Base-by-base conservation (phyloP, 2,113 vertebrate genomes). In the Catharus bicknelli region DNA sequence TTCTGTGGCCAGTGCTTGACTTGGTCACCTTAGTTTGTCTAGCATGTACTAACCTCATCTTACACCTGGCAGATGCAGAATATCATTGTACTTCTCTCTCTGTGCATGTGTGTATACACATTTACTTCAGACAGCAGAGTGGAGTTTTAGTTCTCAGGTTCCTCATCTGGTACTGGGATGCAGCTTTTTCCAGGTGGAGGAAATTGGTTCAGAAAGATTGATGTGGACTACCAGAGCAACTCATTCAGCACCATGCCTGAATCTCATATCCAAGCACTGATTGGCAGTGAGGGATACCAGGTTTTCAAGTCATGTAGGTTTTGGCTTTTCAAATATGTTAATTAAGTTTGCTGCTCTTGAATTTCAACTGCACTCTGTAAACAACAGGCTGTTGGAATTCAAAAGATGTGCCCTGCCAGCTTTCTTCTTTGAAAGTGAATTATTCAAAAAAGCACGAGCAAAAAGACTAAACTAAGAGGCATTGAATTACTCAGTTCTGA, bases 321-420 rank as follows among this genome's bases (percentile, higher is more conserved):
- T 94, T 78, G n/a, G 36, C 48, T 77, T 93, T 91, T 91, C 64
- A 73, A 79, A 83, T 11, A 87, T 77, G 23, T 15, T 86, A 88
- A 86, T 91, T 74, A 88, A 72, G 20, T 93, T 95, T 88, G 16
- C 16, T n/a, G 29, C 23, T 90, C 36, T 80, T 86, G 64, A 83
- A 95, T 86, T 88, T 94, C 86, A 91, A 16, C 79, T 77, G 34
- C 29, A 69, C 19, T 80, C 32, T 76, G 43, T 92, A 79, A 95
- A 80, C 58, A 94, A n/a, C 48, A 86, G 25, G 5, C 34, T 77
- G 67, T 63, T 80, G 17, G 13, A 94, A 95, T 74, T 85, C 6
- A 3, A 32, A 67, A 55, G 54, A 81, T 70, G 40, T 62, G 40
- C 19, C 19, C 32, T 79, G 32, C 29, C 70, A 69, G 34, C 58